These are phyloP conservation scores for Staurois parvus DNA, from an alignment of 2,797 vertebrate species.

Conservation along the genomic window DNA sequence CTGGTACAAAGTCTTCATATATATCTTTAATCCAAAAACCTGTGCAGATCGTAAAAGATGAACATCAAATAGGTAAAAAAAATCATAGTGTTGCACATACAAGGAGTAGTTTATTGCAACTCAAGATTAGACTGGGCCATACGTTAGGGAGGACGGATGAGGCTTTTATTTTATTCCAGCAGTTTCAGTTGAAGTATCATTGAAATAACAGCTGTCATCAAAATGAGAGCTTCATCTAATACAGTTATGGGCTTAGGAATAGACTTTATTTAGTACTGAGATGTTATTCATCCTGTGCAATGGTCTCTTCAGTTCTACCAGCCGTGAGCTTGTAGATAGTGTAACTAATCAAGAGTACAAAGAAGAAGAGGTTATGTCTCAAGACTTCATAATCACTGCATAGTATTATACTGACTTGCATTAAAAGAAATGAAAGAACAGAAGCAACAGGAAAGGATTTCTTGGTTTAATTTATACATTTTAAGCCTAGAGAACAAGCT, in stretches of 20 bases:
- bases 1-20: too few species aligned
- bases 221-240: constrained; percentile 16
- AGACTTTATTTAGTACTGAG: neutral
- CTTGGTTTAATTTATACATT: too few species aligned
- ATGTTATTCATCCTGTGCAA: neutral
- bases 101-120: neutral
- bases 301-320: neutral
- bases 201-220: constrained; percentile 42
- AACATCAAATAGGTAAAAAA: too few species aligned
- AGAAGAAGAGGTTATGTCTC: neutral
- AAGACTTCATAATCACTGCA: neutral
- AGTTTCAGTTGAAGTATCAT: constrained; percentile 27
- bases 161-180: constrained; percentile 31
- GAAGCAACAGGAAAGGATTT: too few species aligned
- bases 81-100: too few species aligned
- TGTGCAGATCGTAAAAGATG: too few species aligned
- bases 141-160: constrained; percentile 1
- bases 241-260: neutral
- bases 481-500: too few species aligned
- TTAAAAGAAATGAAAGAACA: too few species aligned
- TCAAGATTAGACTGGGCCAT: neutral
- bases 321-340: neutral
- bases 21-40: too few species aligned
- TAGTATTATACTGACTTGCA: too few species aligned
- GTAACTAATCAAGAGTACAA: constrained; percentile 21